Base-by-base conservation (phyloP, 2,797 vertebrate genomes). In the Syncerus caffer region DNA sequence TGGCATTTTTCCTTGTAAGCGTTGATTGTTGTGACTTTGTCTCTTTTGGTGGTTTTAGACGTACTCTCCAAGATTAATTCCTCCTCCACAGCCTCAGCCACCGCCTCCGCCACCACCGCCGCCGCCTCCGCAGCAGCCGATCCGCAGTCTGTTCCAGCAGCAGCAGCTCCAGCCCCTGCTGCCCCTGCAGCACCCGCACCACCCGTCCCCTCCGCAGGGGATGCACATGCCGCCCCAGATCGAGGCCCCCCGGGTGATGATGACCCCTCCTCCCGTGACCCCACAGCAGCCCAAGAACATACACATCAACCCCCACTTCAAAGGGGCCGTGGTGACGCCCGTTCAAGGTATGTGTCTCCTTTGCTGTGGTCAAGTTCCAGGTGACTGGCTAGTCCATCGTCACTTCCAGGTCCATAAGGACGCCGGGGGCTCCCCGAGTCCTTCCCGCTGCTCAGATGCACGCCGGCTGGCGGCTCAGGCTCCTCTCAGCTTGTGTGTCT, bases 281-380 rank as follows among this genome's bases (percentile, higher is more conserved):
- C 99, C 99, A 10, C 99, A 99, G 53, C 99, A 99, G 97, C 99
- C 99, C 85, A 99, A 99, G 99, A 99, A 99, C 97, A 99, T 99
- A 96, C 99, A 99, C 98, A 99, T 99, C 98, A 99, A 99, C 97
- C 99, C 99, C 1, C 99, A 99, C 99, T 99, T 99, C 99, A 99
- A 99, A 99, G 99, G 99, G 76, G 99, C 99, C 0, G 98, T 99
- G 34, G 99, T 99, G 84, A 99, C 99, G 0, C 99, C 99, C 53
- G 99, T 99, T 3, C 99, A 99, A 99, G 99, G 99, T 99, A 98
- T 21, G 98, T 82, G 93, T 93, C 90, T 55, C 78, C 60, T 47
- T 71, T 47, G 34, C 53, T 86, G 16, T 51, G 83, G 9, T 14
- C 15, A 8, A 71, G 34, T 2, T 11, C 7, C 9, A 16, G 25